These are phyloP conservation scores for Elgaria multicarinata DNA, from an alignment of 2,113 vertebrate genomes.

Conservation along the genomic window DNA sequence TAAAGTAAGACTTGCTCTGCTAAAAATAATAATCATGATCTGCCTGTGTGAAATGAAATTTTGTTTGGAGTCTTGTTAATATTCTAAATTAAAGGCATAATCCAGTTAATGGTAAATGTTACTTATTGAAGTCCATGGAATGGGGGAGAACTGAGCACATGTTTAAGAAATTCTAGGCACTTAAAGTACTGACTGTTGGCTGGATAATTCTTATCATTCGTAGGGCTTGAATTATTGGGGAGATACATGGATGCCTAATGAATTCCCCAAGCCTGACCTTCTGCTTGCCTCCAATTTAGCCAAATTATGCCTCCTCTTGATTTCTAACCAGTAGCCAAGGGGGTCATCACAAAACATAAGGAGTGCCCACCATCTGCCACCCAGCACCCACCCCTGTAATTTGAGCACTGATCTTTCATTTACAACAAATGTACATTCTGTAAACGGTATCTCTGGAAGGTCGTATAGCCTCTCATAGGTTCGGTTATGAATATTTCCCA, in stretches of 20 bases:
- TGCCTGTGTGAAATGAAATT: constrained; percentile 37
- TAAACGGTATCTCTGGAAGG: neutral
- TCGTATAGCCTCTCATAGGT: neutral
- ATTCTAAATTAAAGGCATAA: neutral
- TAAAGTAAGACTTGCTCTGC: constrained; percentile 44
- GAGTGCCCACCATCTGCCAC: neutral
- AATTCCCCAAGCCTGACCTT: neutral
- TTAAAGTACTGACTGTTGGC: neutral
- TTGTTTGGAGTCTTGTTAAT: constrained; percentile 31
- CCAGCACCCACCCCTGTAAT: neutral
- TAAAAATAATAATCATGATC: constrained; percentile 55
- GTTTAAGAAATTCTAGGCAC: neutral
- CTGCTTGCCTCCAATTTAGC: neutral
- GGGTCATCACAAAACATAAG: neutral
- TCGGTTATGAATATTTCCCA: constrained; percentile 18
- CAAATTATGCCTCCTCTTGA: neutral
- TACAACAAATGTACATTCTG: neutral
- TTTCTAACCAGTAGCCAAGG: neutral
- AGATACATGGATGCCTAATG: neutral
- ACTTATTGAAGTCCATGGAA: constrained; percentile 15
- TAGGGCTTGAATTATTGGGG: neutral
- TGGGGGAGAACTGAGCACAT: constrained; percentile 9
- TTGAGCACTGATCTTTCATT: neutral
- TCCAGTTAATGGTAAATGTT: neutral
- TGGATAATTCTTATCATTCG: neutral